Conservation (phyloP, 2,113 vertebrate genomes). For the Trachemys scripta region DNA sequence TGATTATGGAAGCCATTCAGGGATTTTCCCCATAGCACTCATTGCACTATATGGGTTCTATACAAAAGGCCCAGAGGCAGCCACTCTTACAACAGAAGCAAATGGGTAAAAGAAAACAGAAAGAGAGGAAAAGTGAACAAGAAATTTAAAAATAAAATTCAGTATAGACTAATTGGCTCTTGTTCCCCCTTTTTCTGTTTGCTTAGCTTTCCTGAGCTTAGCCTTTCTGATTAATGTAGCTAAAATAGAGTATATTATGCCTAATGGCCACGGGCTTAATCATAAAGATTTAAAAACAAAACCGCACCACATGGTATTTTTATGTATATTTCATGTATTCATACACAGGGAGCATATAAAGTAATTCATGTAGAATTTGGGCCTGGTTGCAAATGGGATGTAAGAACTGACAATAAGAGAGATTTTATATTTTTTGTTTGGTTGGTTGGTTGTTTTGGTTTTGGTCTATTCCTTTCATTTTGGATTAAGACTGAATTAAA, state of each 20-base stretch:
- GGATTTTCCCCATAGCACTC: not conserved
- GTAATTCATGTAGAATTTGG: not conserved
- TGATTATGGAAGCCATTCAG: not conserved
- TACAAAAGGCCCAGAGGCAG: not conserved
- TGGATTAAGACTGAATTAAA: not conserved
- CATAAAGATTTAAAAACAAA: not conserved
- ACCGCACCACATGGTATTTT: not conserved
- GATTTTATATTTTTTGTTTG: not conserved
- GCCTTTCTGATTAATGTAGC: not conserved
- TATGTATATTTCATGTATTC: not conserved
- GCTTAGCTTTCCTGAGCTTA: not conserved
- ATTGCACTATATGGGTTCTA: not conserved
- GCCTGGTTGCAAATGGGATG: not conserved
- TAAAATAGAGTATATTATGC: conserved; percentile 5
- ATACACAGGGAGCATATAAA: not conserved
- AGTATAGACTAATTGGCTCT: not conserved
- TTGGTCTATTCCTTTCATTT: not conserved
- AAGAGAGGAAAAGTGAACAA: not conserved
- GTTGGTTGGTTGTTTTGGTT: not conserved
- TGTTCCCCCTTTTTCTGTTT: not conserved
- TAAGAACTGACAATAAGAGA: not conserved
- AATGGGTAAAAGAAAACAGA: not conserved
- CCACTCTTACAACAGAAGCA: not conserved
- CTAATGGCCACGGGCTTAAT: not conserved
- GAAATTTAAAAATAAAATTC: not conserved